Base-by-base conservation (phyloP, 2,113 vertebrate genomes). In the Syngnathus scovelli region DNA sequence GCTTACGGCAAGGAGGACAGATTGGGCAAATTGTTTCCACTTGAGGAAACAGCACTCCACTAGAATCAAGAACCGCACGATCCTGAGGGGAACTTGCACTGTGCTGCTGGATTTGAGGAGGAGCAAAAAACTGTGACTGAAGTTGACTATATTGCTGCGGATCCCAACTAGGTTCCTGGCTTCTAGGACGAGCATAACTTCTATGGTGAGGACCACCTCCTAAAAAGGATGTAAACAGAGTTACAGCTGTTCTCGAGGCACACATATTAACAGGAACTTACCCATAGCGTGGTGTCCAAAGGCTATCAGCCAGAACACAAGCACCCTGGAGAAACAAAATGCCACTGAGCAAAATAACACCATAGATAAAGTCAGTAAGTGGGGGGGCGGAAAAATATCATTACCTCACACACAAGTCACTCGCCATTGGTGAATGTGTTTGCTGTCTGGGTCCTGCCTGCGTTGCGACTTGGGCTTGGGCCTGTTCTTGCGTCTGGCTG, bases 361-460 rank as follows among this genome's bases (percentile, higher is more conserved):
- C 1, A 3, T 6, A 15, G 23, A 33, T 12, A 27, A 6, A 49
- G 18, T 2, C 7, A 49, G 1, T 49, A 19, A 19, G 8, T 33
- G 27, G 27, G 5, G 6, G 19, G 16, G 1, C 5, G 5, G 7
- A 37, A 36, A 56, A 56, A 6, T 19, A 38, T 27, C 11, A 7
- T 10, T 27, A 62, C 61, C 61, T 62, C 39, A 44, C n/a, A 46
- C 41, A 62, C 19, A 62, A 44, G 39, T 62, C 61, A 46, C 39
- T 8, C 15, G 13, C 21, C 41, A 44, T 62, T 2, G 13, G 6
- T 7, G 8, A 43, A 27, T 21, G 38, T 6, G 11, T 1, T 12
- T 6, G 9, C 12, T 44, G 21, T 1, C 39, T 44, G 23, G 13
- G 27, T 58, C 27, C 27, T 16, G 27, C 11, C 36, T 58, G 15